A percentile compares a stretch with the other conserved stretches of the same genome.
These are phyloP conservation scores for Drosophila paucipuncta DNA, from an alignment of 2,888 invertebrate species.

Conservation along the genomic window DNA sequence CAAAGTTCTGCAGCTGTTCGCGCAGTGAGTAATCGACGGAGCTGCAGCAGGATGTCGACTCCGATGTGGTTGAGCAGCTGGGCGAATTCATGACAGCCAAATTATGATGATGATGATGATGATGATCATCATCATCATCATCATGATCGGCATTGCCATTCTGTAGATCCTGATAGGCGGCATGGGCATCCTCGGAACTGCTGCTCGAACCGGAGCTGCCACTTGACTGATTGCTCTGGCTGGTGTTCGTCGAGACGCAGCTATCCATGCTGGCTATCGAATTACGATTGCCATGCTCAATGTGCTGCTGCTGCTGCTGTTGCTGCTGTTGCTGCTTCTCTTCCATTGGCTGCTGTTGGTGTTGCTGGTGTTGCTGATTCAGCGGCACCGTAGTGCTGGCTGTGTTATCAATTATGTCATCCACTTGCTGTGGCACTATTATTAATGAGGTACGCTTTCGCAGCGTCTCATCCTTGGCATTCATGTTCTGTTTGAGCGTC, in stretches of 20 bases:
- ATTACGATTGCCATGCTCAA: conserved; percentile 78
- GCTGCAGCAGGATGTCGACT: conserved; percentile 81
- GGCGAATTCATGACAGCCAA: conserved; percentile 43
- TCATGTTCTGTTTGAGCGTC: conserved; percentile 84
- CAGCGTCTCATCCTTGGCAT: conserved; percentile 84
- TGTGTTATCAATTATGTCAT: conserved; percentile 27
- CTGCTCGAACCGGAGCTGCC: conserved; percentile 39
- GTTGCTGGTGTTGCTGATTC: conserved; percentile 14
- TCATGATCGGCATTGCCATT: conserved; percentile 78
- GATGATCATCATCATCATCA: not conserved
- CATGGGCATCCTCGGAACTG: conserved; percentile 72
- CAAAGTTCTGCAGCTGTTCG: conserved; percentile 84
- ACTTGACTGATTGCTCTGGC: conserved; percentile 74
- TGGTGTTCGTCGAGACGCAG: conserved; percentile 79
- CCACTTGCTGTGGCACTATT: conserved; percentile 83
- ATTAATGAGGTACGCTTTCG: conserved; percentile 85
- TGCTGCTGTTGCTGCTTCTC: conserved; percentile 34
- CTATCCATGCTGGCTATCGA: conserved; percentile 85
- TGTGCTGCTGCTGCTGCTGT: conserved; percentile 6
- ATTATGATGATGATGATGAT: conserved; percentile 42
- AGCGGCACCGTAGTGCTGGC: conserved; percentile 22
- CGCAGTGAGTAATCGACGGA: conserved; percentile 84
- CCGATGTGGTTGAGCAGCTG: conserved; percentile 53
- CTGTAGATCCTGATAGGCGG: conserved; percentile 83
- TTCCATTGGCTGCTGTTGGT: conserved; percentile 18